phyloP scores from a whole-genome alignment of 2,113 vertebrate species.

The Aptenodytes forsteri region DNA sequence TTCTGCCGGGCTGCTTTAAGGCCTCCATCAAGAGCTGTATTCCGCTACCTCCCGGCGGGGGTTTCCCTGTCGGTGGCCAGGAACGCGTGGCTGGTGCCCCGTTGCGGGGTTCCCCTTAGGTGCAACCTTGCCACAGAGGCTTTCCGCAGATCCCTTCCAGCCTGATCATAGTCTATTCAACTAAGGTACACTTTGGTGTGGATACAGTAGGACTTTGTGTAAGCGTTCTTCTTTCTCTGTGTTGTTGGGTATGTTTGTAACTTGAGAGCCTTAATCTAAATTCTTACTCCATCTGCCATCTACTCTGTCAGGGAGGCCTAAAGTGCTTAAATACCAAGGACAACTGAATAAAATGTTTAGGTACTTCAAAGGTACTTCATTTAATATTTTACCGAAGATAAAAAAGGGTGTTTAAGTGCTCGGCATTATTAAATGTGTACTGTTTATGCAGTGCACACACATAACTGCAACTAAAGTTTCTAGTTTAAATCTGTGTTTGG shows the following conservation, averaged over 20 bases:
- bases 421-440: not conserved
- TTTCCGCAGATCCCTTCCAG: not conserved
- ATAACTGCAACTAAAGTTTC: not conserved
- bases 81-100: rapidly evolving
- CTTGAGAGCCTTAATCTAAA: not conserved
- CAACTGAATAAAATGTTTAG: conserved; percentile 16
- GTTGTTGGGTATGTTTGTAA: not conserved
- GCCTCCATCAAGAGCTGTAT: not conserved
- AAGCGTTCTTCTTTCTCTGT: not conserved
- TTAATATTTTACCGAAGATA: not conserved
- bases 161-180: rapidly evolving
- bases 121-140: not conserved
- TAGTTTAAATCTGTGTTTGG: not conserved
- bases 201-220: not conserved
- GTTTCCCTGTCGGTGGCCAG: not conserved
- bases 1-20: not conserved
- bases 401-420: not conserved
- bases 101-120: rapidly evolving
- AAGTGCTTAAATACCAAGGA: conserved; percentile 1
- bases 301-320: not conserved
- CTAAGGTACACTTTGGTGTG: not conserved
- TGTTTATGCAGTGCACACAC: not conserved
- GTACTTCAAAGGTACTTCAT: not conserved
- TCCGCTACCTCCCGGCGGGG: not conserved
- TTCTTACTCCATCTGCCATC: not conserved